A percentile compares a stretch with the other conserved stretches of the same genome.
These are phyloP conservation scores for Phoxinus phoxinus DNA, from an alignment of 2,113 vertebrate species.

Conservation along the genomic window DNA sequence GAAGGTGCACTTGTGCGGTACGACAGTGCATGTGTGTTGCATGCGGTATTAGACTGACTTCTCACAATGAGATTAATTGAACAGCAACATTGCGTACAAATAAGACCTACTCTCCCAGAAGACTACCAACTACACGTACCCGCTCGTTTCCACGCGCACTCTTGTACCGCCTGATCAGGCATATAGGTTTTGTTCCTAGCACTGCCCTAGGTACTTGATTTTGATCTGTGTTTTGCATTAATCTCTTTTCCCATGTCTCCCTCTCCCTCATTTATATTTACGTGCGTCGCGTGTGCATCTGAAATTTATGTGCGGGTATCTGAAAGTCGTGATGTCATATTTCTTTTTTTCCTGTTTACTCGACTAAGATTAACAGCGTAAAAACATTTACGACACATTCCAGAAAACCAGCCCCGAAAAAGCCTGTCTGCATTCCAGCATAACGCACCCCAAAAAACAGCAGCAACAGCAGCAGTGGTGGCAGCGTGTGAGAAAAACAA, in stretches of 20 bases:
- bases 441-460: slow-evolving; percentile 59
- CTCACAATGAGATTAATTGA: slow-evolving; percentile 49
- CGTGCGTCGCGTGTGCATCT: slow-evolving; percentile 39
- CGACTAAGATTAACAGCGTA: slow-evolving; percentile 60
- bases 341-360: slow-evolving; percentile 51
- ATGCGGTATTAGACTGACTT: slow-evolving; percentile 30
- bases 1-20: slow-evolving; percentile 24
- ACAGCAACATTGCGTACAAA: slow-evolving; percentile 69
- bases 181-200: slow-evolving; percentile 22
- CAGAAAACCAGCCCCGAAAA: slow-evolving; percentile 65
- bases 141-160: neutral
- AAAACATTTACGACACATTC: slow-evolving; percentile 65
- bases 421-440: slow-evolving; percentile 62
- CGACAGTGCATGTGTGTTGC: slow-evolving; percentile 17
- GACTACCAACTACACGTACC: slow-evolving; percentile 58
- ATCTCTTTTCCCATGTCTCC: slow-evolving; percentile 56
- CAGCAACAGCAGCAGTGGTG: slow-evolving; percentile 20
- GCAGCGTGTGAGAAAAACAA: slow-evolving; percentile 64
- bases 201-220: slow-evolving; percentile 54
- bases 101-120: slow-evolving; percentile 63
- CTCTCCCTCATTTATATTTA: slow-evolving; percentile 59
- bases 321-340: slow-evolving; percentile 39
- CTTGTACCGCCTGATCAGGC: neutral
- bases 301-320: slow-evolving; percentile 36
- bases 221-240: slow-evolving; percentile 19